Base-by-base conservation (phyloP, 2,113 vertebrate species). In the Paramormyrops kingsleyae region DNA sequence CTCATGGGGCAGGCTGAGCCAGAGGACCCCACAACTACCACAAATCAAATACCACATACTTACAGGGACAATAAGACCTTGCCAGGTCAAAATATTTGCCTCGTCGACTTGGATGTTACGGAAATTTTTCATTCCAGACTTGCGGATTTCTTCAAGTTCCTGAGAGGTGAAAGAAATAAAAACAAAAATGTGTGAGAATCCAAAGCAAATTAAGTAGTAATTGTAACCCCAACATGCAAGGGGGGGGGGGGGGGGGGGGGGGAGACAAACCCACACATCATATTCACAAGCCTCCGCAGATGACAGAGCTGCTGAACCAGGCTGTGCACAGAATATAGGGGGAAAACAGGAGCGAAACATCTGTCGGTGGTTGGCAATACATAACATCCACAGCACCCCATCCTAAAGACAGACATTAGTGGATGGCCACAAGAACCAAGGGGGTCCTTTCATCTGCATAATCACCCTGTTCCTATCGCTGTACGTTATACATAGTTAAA, bases 21-120 rank as follows among this genome's bases (percentile, higher is more conserved):
- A 42, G 74, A 42, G 74, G 74, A 42, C 35, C 17, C 74, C 9
- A 10, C 21, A 24, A 46, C 21, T 84, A 3, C 46, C 66, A 24
- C 17, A 27, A 27, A 19, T 47, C 2, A n/a, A 44, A 52, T 52
- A 19, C 12, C 0, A 4, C 70, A 92, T 95, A 99, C 99, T 98
- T 95, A 99, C 98, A 92, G 98, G 98, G 95, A 99, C 97, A 91
- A 99, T 98, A 94, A 99, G 98, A 88, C 97, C 98, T 96, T 99
- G 98, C 98, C 99, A 99, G 94, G 94, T 97, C 95, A 98, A 96
- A 95, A 99, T 95, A 95, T 99, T 99, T 66, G 98, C 94, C 94
- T 99, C 98, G 92, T 99, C 98, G 94, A 99, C 98, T 94, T 96
- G 96, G 95, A 99, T 98, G 95, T 97, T 98, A 94, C 97, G 96